Evolutionary conservation across 1,140 invertebrate genomes (phyloP).

Genomic region (Leptinotarsa lineolata): DNA sequence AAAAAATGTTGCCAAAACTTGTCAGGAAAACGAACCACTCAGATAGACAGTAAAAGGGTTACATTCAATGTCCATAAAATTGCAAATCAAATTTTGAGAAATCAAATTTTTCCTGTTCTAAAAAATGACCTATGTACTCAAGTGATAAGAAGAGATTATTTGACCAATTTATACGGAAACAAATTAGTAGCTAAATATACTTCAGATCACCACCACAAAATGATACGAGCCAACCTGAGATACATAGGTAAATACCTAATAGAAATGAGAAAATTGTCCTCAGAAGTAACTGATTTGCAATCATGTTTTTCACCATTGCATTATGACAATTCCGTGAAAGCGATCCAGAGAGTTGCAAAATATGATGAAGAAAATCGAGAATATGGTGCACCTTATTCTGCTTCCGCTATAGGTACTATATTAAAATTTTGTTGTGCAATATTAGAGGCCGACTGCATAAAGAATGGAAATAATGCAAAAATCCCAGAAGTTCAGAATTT

Average conservation of each 20-base stretch:
- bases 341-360: not conserved
- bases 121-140: not conserved
- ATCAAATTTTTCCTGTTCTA: not conserved
- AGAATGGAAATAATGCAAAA: not conserved
- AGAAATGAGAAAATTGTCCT: not conserved
- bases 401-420: not conserved
- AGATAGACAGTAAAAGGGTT: slow-evolving; percentile 1
- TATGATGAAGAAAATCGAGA: not conserved
- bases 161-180: not conserved
- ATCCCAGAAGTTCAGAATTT: not conserved
- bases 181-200: slow-evolving; percentile 14
- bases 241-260: slow-evolving; percentile 2
- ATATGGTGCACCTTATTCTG: slow-evolving; percentile 2
- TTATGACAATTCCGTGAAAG: slow-evolving; percentile 7
- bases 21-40: not conserved
- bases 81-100: not conserved
- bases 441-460: not conserved
- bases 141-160: slow-evolving; percentile 1
- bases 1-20: not conserved
- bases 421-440: slow-evolving; percentile 6
- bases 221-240: slow-evolving; percentile 5
- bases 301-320: slow-evolving; percentile 1
- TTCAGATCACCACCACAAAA: not conserved
- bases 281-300: slow-evolving; percentile 1
- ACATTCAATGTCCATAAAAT: not conserved